Base-by-base conservation (phyloP, 1,140 invertebrate species). In the Drosophila nigromelanica region DNA sequence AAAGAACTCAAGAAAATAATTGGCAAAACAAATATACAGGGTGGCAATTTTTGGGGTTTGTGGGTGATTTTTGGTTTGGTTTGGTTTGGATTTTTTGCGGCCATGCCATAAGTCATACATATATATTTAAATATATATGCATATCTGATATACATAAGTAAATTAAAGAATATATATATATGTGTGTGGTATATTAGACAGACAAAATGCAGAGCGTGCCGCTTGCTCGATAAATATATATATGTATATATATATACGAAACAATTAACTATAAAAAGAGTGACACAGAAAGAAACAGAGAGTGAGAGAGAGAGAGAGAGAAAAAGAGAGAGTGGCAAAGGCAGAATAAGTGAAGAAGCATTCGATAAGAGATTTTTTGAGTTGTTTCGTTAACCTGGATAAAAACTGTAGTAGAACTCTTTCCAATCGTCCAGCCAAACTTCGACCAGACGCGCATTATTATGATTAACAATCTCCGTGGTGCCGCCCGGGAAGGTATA, bases 401-500 rank as follows among this genome's bases (percentile, higher is more conserved):
- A 98, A 94, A 98, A 98, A 93, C 97, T 97, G 95, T 98, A 98
- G 95, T 98, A 99, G 95, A 99, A 99, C 93, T 98, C 95, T 94
- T 97, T 98, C 97, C 97, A 99, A 91, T 98, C 96, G 94, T 99
- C 98, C 93, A 99, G 95, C 98, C 98, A 99, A 81, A 99, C 98
- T 93, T 98, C 97, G 72, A 97, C 98, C 87, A 99, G 95, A 81
- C 98, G 95, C 79, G 97, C 98, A 94, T 98, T 98, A 94, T 99
- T 99, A 94, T 98, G 98, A 95, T 99, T 98, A 93, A 99, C 97
- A 93, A 99, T 98, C 92, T 97, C 96, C 92, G 97, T 97, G 80
- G 98, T 99, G 81, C 99, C 99, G 85, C 98, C 98, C 66, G 99
- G 99, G 94, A 99, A 99, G 79, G 98, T 98, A 93, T 99, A 99